Evolutionary conservation across 2,888 invertebrate genomes (phyloP).

Genomic region (Campopleginae sp.): DNA sequence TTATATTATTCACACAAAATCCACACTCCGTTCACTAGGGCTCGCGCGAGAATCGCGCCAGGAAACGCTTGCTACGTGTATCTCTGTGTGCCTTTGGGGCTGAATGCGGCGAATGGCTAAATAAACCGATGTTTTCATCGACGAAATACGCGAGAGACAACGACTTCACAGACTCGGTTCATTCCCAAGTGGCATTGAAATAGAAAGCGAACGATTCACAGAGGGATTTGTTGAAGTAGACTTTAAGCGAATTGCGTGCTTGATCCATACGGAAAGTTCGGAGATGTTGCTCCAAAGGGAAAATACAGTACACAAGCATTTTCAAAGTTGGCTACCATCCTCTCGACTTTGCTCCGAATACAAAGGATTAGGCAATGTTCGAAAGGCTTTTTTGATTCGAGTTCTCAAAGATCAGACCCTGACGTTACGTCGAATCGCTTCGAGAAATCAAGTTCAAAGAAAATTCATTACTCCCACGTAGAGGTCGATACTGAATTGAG

Average conservation of each 20-base stretch:
- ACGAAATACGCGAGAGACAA: conserved; percentile 2
- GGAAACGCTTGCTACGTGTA: neutral
- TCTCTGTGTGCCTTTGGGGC: neutral
- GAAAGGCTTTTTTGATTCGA: conserved; percentile 1
- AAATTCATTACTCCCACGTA: too few relatives aligned
- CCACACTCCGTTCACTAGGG: neutral
- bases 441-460: neutral
- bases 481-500: too few relatives aligned
- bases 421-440: neutral
- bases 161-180: neutral
- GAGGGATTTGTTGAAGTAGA: conserved; percentile 9
- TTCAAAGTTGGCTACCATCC: conserved; percentile 6
- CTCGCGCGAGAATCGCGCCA: neutral
- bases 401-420: neutral
- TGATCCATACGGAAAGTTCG: conserved; percentile 2
- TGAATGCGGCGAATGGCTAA: conserved; percentile 6
- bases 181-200: neutral
- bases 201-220: conserved; percentile 19
- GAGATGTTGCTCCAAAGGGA: conserved; percentile 6
- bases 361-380: conserved; percentile 10
- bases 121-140: neutral
- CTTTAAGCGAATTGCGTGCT: conserved; percentile 8
- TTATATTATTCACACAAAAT: neutral
- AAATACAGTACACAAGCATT: conserved; percentile 7
- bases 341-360: neutral